phyloP scores from a whole-genome alignment of 2,113 vertebrate species.

The Notarius quadriscutis region DNA sequence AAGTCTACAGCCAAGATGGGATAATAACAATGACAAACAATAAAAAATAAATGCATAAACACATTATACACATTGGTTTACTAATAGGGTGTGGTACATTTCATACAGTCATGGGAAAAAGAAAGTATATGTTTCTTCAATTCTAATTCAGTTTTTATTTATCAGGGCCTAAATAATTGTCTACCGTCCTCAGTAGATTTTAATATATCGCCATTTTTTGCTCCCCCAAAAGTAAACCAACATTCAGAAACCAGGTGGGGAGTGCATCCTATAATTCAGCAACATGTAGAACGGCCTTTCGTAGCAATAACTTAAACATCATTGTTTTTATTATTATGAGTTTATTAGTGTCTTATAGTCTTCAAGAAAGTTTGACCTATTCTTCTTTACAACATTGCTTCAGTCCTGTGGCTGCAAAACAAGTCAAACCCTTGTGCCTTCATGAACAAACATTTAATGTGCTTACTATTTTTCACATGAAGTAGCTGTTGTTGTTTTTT shows the following conservation, averaged over 20 bases:
- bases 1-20: constrained; percentile 80
- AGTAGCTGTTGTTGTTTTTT: too few relatives aligned
- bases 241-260: too few relatives aligned
- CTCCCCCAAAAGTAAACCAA: background rate
- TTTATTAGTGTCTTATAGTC: background rate
- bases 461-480: too few relatives aligned
- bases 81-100: background rate
- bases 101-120: background rate
- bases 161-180: background rate
- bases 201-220: background rate
- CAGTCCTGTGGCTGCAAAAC: background rate
- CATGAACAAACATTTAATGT: too few relatives aligned
- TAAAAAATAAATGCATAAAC: background rate
- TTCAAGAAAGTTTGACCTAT: background rate
- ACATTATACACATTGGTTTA: background rate
- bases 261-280: background rate
- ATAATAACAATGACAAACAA: background rate
- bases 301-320: background rate
- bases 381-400: background rate
- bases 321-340: background rate
- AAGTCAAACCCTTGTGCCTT: background rate
- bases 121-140: background rate
- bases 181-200: too few relatives aligned
- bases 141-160: background rate
- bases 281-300: background rate